Conservation (phyloP, 2,113 vertebrate species). For the Brachypodius melanocephalos region DNA sequence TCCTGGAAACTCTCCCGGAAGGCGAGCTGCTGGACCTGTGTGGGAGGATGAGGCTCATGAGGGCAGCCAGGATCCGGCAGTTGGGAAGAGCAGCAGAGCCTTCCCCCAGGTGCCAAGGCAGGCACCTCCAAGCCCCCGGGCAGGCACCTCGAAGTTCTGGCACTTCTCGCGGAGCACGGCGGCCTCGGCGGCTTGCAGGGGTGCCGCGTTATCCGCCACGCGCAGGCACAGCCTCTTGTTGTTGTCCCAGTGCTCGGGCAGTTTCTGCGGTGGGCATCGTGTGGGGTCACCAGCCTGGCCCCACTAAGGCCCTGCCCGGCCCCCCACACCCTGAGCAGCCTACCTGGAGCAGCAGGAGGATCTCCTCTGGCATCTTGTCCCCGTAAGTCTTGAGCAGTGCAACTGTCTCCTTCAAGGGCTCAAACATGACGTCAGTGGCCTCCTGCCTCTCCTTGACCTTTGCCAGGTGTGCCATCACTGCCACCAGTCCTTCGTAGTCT, state of each 20-base stretch:
- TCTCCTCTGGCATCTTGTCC: slow-evolving; percentile 72
- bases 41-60: background rate
- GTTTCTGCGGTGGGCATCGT: background rate
- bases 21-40: slow-evolving; percentile 62
- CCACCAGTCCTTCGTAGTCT: slow-evolving; percentile 68
- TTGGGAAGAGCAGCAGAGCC: accelerated
- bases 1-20: slow-evolving; percentile 70
- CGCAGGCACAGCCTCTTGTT: slow-evolving; percentile 73
- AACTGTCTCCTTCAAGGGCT: slow-evolving; percentile 73
- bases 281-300: background rate
- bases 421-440: slow-evolving; percentile 65
- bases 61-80: background rate
- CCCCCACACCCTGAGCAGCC: accelerated
- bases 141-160: slow-evolving; percentile 72
- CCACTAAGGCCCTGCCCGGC: accelerated
- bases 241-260: slow-evolving; percentile 73
- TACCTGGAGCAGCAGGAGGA: slow-evolving; percentile 67
- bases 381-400: slow-evolving; percentile 69
- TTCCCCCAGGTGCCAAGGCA: accelerated
- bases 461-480: slow-evolving; percentile 70
- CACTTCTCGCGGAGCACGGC: slow-evolving; percentile 66
- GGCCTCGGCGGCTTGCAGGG: slow-evolving; percentile 73
- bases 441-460: slow-evolving; percentile 70
- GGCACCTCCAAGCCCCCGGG: background rate
- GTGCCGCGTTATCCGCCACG: slow-evolving; percentile 63